Evolutionary conservation across 2,888 invertebrate species (phyloP), one percentile per base, ranked within the genome.

Genomic region (Phanerotoma sp.): DNA sequence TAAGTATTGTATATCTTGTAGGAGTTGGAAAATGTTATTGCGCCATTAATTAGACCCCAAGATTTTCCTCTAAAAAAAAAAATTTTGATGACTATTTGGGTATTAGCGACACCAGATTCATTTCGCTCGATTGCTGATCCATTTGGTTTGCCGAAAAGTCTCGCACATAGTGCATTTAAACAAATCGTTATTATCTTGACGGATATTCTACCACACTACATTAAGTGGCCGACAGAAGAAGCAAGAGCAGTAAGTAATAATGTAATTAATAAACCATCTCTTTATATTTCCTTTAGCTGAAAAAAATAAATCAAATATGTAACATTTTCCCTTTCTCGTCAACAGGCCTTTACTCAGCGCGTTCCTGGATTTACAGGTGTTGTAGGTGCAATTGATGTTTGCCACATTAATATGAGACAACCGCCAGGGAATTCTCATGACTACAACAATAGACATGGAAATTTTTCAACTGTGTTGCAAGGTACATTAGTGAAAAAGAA

Each of bases 91-190:
- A 35, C 52, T 13, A 52, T 52, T 37, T 52, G 52, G 46, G 33
- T 52, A 35, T 37, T 52, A 20, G 52, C 52, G 9, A 52, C 46
- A 21, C 46, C 48, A 16, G 54, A 54, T 30, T 48, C 48, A 28
- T 54, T 40, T 33, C 30, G 54, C 10, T 54, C 48, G 13, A 48
- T 54, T 40, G 54, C 48, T 37, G 54, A 49, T 49, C 28, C 48
- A 48, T 54, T 54, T 54, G 54, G 41, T 38, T 25, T 54, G 18
- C 41, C 28, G n/a, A 54, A 54, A 32, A 30, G 48, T 40, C 15
- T 33, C 13, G 48, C 54, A 30, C 48, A 54, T 30, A 32, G 28
- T 20, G 32, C 33, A 48, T 54, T 54, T 38, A 28, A 48, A 41
- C 32, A 40, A 49, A 30, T 54, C 22, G 32, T 48, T 15, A 20